Percentiles rank a stretch among this genome's conserved stretches.
phyloP scores from a whole-genome alignment of 1,140 invertebrate genomes.

The Temnothorax nylanderi region DNA sequence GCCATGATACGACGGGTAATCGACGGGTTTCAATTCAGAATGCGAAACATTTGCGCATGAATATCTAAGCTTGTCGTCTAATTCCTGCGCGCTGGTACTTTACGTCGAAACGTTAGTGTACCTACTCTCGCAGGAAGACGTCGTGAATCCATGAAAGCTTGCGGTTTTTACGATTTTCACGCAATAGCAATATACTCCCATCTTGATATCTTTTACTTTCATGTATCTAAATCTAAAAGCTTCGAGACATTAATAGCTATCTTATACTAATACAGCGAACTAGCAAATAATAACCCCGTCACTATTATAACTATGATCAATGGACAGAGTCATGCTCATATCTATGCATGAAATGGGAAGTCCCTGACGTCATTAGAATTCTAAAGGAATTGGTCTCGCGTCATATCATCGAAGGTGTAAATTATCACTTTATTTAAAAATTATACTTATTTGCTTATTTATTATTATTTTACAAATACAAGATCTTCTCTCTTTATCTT shows the following conservation, averaged over 20 bases:
- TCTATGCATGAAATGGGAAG: slow-evolving; percentile 40
- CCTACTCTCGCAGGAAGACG: background rate
- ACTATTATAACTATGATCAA: background rate
- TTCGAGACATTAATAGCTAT: background rate
- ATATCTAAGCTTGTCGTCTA: slow-evolving; percentile 21
- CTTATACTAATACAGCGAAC: background rate
- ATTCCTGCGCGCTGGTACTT: slow-evolving; percentile 7
- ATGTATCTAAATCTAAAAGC: background rate
- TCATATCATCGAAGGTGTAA: background rate
- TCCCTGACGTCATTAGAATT: slow-evolving; percentile 26
- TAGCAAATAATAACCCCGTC: background rate
- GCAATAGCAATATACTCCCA: no score
- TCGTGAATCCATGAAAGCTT: background rate
- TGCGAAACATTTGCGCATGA: slow-evolving; percentile 44
- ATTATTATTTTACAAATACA: background rate
- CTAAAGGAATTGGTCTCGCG: background rate
- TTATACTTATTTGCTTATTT: background rate
- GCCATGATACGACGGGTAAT: slow-evolving; percentile 40
- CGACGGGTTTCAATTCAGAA: slow-evolving; percentile 45
- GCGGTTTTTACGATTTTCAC: background rate
- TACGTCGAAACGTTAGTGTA: background rate
- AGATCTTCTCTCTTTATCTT: background rate
- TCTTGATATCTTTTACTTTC: background rate
- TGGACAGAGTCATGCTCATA: background rate
- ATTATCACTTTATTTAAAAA: background rate